A percentile compares a stretch with the other conserved stretches of the same genome.
These are phyloP conservation scores for Ichneumoninae sp. DNA, from an alignment of 2,888 invertebrate species.

Conservation along the genomic window DNA sequence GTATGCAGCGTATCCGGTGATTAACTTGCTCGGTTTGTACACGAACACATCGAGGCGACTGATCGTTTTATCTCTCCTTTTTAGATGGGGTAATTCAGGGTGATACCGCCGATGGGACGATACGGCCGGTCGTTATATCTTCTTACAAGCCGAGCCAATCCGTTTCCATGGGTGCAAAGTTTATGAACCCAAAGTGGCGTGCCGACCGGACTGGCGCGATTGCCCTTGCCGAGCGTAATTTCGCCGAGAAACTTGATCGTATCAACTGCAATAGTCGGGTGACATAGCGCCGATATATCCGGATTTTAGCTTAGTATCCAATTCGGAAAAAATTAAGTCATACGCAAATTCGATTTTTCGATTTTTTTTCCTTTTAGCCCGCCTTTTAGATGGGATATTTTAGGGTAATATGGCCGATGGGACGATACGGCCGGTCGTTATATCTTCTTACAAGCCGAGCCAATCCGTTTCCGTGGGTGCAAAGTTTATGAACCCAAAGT, in stretches of 20 bases:
- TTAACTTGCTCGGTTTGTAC: slow-evolving; percentile 68
- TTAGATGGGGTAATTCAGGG: background rate
- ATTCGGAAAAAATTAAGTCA: background rate
- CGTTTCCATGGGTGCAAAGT: background rate
- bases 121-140: background rate
- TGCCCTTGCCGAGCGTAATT: background rate
- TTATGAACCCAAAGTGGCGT: background rate
- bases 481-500: too few relatives aligned
- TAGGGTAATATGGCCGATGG: too few relatives aligned
- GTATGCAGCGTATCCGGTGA: slow-evolving; percentile 70
- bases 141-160: background rate
- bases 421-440: too few relatives aligned
- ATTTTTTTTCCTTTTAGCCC: too few relatives aligned
- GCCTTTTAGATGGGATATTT: background rate
- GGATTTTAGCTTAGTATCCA: too few relatives aligned
- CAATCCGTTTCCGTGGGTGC: too few relatives aligned
- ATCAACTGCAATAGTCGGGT: too few relatives aligned
- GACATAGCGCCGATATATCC: too few relatives aligned
- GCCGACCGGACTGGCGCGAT: background rate
- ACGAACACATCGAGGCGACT: slow-evolving; percentile 48
- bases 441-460: too few relatives aligned
- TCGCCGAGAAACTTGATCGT: too few relatives aligned
- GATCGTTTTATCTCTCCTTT: slow-evolving; percentile 49
- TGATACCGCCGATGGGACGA: background rate
- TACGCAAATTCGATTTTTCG: background rate